Conservation (phyloP, 2,113 vertebrate species). For the Pholis gunnellus region DNA sequence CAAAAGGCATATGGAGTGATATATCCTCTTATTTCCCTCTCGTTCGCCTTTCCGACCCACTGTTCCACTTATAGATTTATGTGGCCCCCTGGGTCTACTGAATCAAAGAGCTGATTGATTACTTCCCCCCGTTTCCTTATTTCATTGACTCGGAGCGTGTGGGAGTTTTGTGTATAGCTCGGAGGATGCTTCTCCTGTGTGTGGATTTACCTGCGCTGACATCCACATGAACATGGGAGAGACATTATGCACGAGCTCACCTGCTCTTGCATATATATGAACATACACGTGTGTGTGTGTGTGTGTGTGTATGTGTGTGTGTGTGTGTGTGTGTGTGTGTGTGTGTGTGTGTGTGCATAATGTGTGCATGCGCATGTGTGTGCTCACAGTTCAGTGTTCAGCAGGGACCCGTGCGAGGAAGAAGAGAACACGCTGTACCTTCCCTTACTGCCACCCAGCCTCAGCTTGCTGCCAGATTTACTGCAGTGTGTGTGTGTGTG, state of each 20-base stretch:
- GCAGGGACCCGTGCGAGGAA: slow-evolving; percentile 59
- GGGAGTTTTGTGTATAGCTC: slow-evolving; percentile 38
- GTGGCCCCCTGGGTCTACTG: slow-evolving; percentile 57
- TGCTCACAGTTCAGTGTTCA: slow-evolving; percentile 39
- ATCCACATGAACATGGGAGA: slow-evolving; percentile 18
- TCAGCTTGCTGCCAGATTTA: slow-evolving; percentile 70
- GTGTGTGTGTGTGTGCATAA: slow-evolving; percentile 21
- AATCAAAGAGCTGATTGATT: slow-evolving; percentile 79
- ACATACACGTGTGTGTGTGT: slow-evolving; percentile 11
- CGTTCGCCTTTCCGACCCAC: slow-evolving; percentile 43
- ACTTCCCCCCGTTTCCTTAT: slow-evolving; percentile 61
- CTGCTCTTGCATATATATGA: slow-evolving; percentile 46
- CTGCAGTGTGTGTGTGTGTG: slow-evolving; percentile 61
- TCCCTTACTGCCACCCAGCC: slow-evolving; percentile 70
- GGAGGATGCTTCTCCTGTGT: slow-evolving; percentile 18
- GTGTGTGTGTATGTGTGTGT: slow-evolving; percentile 32
- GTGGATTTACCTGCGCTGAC: slow-evolving; percentile 22
- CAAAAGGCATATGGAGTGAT: slow-evolving; percentile 41
- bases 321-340: slow-evolving; percentile 20
- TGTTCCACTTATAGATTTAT: slow-evolving; percentile 74
- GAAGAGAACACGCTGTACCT: slow-evolving; percentile 79
- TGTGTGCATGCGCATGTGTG: slow-evolving; percentile 33
- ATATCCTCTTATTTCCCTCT: slow-evolving; percentile 51
- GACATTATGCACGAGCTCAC: slow-evolving; percentile 36
- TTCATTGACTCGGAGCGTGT: slow-evolving; percentile 70